A percentile compares a stretch with the other conserved stretches of the same genome.
phyloP scores from a whole-genome alignment of 2,797 vertebrate genomes.

The Bradypodion pumilum region DNA sequence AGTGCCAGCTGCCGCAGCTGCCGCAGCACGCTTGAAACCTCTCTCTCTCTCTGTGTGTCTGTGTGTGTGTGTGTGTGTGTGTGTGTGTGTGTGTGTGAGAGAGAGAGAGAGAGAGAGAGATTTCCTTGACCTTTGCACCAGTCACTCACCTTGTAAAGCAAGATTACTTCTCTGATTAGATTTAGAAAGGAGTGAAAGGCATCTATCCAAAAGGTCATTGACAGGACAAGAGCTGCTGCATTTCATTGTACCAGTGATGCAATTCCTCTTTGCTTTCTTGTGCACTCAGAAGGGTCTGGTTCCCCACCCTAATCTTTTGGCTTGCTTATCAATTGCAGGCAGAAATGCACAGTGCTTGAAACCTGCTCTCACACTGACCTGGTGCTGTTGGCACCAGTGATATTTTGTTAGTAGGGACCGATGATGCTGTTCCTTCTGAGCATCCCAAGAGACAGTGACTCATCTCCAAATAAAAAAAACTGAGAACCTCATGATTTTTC shows the following conservation, averaged over 20 bases:
- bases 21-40: background rate
- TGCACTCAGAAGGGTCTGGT: background rate
- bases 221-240: background rate
- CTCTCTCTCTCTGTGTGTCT: no score
- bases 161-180: background rate
- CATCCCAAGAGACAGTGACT: background rate
- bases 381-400: background rate
- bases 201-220: background rate
- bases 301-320: background rate
- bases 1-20: no score
- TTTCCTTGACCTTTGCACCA: background rate
- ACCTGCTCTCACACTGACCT: background rate
- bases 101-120: background rate
- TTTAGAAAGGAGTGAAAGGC: background rate
- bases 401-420: background rate
- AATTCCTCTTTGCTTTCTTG: no score
- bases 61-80: no score
- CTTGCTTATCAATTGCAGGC: background rate
- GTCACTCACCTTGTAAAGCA: no score
- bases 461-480: background rate
- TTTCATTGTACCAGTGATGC: background rate
- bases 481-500: background rate
- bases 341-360: background rate
- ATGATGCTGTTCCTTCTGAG: background rate
- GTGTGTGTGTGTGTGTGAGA: no score